Base-by-base conservation (phyloP, 30 jellyfish, hydroid and myxozoan genomes). In the Catostylus mosaicus region DNA sequence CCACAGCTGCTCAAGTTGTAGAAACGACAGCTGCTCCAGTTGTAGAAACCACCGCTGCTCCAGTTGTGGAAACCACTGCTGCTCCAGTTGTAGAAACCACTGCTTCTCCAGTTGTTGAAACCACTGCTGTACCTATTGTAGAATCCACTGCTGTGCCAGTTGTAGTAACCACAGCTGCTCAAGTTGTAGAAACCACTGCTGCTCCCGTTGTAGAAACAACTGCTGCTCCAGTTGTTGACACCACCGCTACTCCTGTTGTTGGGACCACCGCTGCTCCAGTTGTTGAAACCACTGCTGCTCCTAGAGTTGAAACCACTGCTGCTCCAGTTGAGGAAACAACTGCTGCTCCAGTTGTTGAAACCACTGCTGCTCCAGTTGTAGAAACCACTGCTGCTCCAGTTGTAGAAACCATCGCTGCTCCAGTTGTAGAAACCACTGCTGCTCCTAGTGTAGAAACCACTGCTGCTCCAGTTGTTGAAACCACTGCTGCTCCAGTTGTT, bases 271-370 rank as follows among this genome's bases (percentile, higher is more conserved):
- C 77, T 4, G 78, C 36, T 31, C 65, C 88, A 30, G 65, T 64
- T 0, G 62, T 59, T 24, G 88, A 34, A 30, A 60, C 76, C 11
- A 76, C 80, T 19, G 76, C 67, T 34, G 78, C 67, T 7, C 61
- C 77, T 8, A 80, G n/a, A 7, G 62, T 64, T 9, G 32, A 57
- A 76, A 30, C 76, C 47, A 64, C 69, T 23, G 80, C 75, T 30
- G 82, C 74, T 52, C 74, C 82, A 27, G 75, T 68, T 26, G 35
- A 38, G 23, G 83, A 40, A 27, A 67, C 89, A 1, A 47, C 67
- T 14, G 75, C 82, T 38, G 75, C 71, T 36, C 77, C 77, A 59
- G 71, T 60, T 78, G 88, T 64, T 22, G 84, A 73, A 73, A 73
- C 84, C 20, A 43, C 71, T 3, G 84, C 74, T 19, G 72, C 84